Conservation (phyloP, 2,888 invertebrate genomes). For the Acanthococcus lagerstroemiae region DNA sequence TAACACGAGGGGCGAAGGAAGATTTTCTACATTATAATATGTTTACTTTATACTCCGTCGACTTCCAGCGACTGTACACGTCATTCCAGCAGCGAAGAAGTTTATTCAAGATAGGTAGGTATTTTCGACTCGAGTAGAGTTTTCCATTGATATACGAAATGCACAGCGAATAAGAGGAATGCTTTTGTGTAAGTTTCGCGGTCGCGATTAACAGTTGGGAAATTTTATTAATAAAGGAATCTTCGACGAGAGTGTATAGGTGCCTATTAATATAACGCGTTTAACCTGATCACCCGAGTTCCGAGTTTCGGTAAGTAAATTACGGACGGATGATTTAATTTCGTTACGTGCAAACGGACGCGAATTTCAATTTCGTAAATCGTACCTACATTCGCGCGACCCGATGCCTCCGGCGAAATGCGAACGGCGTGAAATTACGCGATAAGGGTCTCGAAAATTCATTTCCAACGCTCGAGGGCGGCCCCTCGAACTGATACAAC, state of each 20-base stretch:
- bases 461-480: background rate
- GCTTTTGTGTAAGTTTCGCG: no score
- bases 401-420: background rate
- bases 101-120: no score
- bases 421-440: background rate
- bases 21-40: no score
- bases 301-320: background rate
- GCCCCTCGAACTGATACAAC: no score
- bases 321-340: background rate
- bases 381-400: background rate
- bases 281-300: background rate
- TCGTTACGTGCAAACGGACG: background rate
- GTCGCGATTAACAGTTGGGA: background rate
- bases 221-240: background rate
- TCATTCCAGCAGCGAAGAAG: no score
- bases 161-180: no score
- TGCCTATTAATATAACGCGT: background rate
- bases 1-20: no score
- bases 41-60: no score
- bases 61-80: no score
- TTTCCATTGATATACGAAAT: no score
- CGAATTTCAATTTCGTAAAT: background rate
- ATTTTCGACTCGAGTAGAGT: no score
- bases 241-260: background rate
- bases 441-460: background rate